phyloP scores from a whole-genome alignment of 1,140 invertebrate genomes.

The Bemisia tabaci region DNA sequence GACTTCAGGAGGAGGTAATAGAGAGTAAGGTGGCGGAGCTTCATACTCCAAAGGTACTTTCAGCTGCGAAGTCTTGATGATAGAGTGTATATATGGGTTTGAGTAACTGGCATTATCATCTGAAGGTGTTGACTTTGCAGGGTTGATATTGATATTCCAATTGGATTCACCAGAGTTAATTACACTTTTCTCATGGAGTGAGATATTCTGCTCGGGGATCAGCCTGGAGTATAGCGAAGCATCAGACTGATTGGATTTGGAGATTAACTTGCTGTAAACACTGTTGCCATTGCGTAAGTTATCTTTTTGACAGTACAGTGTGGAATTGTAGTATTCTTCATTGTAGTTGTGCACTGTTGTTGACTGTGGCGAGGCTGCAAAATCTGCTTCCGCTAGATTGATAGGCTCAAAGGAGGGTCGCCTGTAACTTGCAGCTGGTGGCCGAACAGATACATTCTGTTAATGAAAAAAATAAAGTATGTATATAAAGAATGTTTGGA shows the following conservation, averaged over 20 bases:
- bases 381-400: conserved; percentile 28
- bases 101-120: neutral
- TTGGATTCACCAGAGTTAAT: neutral
- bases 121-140: neutral
- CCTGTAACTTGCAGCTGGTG: conserved; percentile 21
- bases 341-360: conserved; percentile 1
- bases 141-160: neutral
- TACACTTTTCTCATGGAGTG: neutral
- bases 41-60: neutral
- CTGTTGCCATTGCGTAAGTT: neutral
- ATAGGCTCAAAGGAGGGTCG: conserved; percentile 27
- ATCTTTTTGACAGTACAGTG: neutral
- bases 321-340: neutral
- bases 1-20: neutral
- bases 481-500: neutral
- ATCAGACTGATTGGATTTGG: neutral
- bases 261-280: neutral
- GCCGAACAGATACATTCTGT: conserved; percentile 7
- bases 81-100: neutral
- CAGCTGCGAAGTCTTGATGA: neutral
- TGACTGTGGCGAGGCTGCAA: conserved; percentile 19
- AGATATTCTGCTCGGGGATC: neutral
- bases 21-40: neutral
- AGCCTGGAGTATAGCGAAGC: neutral
- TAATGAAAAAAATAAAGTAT: neutral